Evolutionary conservation across 2,113 vertebrate species (phyloP).

Genomic region (Antechinus flavipes): DNA sequence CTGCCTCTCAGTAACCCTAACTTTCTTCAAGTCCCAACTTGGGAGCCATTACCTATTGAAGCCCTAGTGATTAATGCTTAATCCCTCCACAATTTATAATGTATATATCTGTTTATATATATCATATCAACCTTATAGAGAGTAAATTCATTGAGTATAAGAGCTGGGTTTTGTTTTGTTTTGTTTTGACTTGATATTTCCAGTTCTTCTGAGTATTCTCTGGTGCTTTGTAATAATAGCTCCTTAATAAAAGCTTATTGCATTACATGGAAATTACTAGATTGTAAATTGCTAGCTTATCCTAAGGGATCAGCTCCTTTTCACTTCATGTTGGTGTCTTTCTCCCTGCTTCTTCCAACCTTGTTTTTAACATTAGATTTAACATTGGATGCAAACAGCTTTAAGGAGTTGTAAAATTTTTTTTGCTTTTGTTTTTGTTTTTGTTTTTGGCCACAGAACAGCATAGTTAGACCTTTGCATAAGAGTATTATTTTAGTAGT

Average conservation of each 20-base stretch:
- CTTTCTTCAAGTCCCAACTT: neutral
- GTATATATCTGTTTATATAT: neutral
- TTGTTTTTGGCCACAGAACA: neutral
- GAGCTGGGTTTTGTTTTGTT: neutral
- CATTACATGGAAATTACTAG: neutral
- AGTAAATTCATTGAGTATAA: neutral
- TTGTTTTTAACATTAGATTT: neutral
- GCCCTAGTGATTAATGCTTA: neutral
- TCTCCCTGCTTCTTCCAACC: neutral
- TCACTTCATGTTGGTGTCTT: neutral
- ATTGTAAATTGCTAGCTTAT: neutral
- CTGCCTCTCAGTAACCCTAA: neutral
- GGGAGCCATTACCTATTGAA: neutral
- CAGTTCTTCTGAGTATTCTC: neutral
- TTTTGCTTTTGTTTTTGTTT: too few species aligned
- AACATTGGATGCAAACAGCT: neutral
- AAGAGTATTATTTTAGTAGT: neutral
- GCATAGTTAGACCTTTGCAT: neutral
- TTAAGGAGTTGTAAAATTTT: neutral
- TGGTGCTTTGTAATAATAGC: neutral
- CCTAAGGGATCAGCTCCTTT: neutral
- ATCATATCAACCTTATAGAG: neutral
- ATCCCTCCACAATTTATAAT: neutral
- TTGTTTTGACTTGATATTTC: neutral
- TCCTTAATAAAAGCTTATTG: neutral